Conservation (phyloP, 2,888 invertebrate species). For the Sarcophaga caerulescens region DNA sequence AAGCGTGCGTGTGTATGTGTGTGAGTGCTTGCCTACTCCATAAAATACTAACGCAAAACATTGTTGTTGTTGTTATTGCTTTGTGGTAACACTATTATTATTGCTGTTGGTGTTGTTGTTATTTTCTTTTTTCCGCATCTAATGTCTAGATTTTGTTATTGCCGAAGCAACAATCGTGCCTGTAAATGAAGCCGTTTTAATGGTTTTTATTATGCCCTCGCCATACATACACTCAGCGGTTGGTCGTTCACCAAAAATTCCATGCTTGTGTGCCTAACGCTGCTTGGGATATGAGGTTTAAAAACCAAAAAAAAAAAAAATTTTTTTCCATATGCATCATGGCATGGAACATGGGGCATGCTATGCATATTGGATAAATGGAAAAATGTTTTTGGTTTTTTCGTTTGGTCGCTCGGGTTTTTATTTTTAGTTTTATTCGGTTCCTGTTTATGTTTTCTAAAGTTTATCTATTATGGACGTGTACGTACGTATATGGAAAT, state of each 20-base stretch:
- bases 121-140: slow-evolving; percentile 12
- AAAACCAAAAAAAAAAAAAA: not conserved
- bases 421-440: slow-evolving; percentile 2
- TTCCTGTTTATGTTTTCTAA: slow-evolving; percentile 7
- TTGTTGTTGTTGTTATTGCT: slow-evolving; percentile 6
- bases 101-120: not conserved
- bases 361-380: not conserved
- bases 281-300: not conserved
- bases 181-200: slow-evolving; percentile 39
- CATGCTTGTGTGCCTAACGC: not conserved
- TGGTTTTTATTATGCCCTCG: slow-evolving; percentile 52
- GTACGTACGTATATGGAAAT: slow-evolving; percentile 41
- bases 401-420: not conserved
- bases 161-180: slow-evolving; percentile 39
- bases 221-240: slow-evolving; percentile 43
- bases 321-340: too few species aligned
- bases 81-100: not conserved
- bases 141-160: slow-evolving; percentile 71
- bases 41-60: slow-evolving; percentile 16
- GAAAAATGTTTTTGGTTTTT: not conserved
- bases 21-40: not conserved
- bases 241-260: slow-evolving; percentile 42
- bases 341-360: too few species aligned
- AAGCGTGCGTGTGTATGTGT: not conserved
- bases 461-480: slow-evolving; percentile 20